These are phyloP conservation scores for Scaptomyza hsui DNA, from an alignment of 1,140 invertebrate species.

Conservation along the genomic window DNA sequence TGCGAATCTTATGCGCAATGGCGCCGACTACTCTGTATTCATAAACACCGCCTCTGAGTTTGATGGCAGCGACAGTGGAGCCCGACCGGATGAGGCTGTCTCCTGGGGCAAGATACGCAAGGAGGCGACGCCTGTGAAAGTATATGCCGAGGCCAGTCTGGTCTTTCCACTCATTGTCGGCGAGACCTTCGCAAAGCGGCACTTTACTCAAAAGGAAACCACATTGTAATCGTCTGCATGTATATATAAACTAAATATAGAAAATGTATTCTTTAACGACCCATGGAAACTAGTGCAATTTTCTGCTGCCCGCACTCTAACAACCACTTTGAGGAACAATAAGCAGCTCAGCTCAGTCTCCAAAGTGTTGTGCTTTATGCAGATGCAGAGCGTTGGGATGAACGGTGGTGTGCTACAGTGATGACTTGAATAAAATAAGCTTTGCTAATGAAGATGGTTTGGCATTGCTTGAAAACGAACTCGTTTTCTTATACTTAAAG, in stretches of 20 bases:
- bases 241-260: constrained; percentile 19
- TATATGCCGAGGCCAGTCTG: constrained; percentile 97
- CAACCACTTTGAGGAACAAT: constrained; percentile 35
- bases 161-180: constrained; percentile 97
- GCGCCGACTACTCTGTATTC: constrained; percentile 98
- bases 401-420: background rate
- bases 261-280: constrained; percentile 31
- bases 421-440: background rate
- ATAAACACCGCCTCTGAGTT: constrained; percentile 99
- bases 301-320: constrained; percentile 8
- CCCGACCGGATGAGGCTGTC: constrained; percentile 98
- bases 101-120: constrained; percentile 99
- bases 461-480: no score
- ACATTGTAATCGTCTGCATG: constrained; percentile 30
- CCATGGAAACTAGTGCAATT: constrained; percentile 30
- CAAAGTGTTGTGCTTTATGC: constrained; percentile 47
- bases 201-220: constrained; percentile 54
- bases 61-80: constrained; percentile 99
- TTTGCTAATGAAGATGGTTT: no score
- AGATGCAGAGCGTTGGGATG: background rate
- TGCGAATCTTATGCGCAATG: constrained; percentile 99
- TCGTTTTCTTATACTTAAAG: no score
- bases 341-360: constrained; percentile 29
- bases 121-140: constrained; percentile 96
- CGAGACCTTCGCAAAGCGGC: constrained; percentile 94